phyloP scores from a whole-genome alignment of 1,140 invertebrate species.

The Metaphire vulgaris region DNA sequence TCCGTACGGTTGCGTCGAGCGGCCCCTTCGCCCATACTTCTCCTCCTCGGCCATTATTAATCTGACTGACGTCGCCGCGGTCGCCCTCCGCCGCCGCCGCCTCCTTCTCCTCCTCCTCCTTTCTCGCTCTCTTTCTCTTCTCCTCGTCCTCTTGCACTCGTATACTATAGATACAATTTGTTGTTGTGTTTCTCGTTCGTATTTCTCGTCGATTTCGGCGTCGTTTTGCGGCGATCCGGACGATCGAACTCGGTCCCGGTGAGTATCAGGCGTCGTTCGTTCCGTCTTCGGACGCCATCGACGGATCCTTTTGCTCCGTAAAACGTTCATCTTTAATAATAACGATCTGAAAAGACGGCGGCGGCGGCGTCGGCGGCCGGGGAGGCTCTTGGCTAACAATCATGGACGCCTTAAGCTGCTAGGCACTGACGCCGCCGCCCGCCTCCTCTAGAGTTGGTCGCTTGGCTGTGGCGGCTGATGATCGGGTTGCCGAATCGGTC shows the following conservation, averaged over 20 bases:
- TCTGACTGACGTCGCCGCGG: background rate
- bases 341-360: background rate
- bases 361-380: too few relatives aligned
- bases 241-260: background rate
- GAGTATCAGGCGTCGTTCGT: background rate
- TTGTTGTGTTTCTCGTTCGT: background rate
- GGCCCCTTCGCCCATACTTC: too few relatives aligned
- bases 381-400: background rate
- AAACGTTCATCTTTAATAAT: slow-evolving; percentile 3
- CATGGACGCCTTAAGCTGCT: background rate
- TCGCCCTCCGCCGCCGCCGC: too few relatives aligned
- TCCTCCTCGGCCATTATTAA: slow-evolving; percentile 2
- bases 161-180: too few relatives aligned
- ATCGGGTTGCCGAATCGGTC: too few relatives aligned
- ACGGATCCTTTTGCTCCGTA: background rate
- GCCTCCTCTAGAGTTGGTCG: too few relatives aligned
- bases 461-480: too few relatives aligned
- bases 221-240: background rate
- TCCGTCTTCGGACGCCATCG: background rate
- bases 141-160: background rate
- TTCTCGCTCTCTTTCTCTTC: too few relatives aligned
- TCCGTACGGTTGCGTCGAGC: background rate
- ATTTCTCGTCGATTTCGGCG: background rate
- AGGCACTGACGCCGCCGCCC: too few relatives aligned
- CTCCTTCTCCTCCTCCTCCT: too few relatives aligned